Conservation (phyloP, 2,113 vertebrate species). For the Periophthalmus modestus region DNA sequence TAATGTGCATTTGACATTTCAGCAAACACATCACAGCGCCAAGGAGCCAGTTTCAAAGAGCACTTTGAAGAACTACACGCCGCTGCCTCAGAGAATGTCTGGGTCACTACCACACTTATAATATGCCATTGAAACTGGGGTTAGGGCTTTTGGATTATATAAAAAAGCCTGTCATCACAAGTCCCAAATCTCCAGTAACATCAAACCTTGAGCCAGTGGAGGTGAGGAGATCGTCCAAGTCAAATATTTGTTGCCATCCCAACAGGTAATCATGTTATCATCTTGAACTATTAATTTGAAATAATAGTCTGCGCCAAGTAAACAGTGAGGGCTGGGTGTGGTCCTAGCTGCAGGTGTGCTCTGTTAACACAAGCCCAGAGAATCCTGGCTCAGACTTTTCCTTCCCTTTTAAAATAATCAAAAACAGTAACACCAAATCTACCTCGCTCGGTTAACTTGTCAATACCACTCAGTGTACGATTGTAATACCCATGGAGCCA, state of each 20-base stretch:
- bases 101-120: not conserved
- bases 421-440: not conserved
- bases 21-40: conserved; percentile 14
- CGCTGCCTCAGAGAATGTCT: conserved; percentile 7
- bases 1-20: conserved; percentile 19
- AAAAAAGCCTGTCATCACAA: not conserved
- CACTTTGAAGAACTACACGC: conserved; percentile 15
- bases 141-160: not conserved
- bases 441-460: conserved; percentile 18
- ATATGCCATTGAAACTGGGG: not conserved
- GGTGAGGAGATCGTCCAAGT: too few relatives aligned
- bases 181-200: too few relatives aligned
- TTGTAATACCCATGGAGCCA: conserved; percentile 35
- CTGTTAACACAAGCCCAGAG: conserved; percentile 30
- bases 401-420: not conserved
- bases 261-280: not conserved
- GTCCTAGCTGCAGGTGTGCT: conserved; percentile 46
- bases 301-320: not conserved
- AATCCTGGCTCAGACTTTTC: too few relatives aligned
- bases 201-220: too few relatives aligned
- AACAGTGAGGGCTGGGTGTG: conserved; percentile 40
- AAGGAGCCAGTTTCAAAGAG: conserved; percentile 23
- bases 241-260: too few relatives aligned
- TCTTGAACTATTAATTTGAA: not conserved
- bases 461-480: conserved; percentile 16